These are phyloP conservation scores for Hofmannophila pseudospretella DNA, from an alignment of 2,888 invertebrate genomes.

Conservation along the genomic window DNA sequence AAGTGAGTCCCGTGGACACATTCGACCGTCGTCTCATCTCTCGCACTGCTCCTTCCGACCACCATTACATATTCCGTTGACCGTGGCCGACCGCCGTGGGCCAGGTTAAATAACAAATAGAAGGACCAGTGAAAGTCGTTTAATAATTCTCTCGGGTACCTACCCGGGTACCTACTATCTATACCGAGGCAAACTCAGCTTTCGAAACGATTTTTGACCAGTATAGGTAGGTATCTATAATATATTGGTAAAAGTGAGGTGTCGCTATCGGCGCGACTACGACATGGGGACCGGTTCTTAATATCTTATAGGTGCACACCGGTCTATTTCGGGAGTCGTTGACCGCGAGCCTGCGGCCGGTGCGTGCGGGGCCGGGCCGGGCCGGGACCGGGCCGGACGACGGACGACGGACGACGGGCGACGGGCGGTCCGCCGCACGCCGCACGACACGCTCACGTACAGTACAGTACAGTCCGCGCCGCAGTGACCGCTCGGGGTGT, in stretches of 20 bases:
- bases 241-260: too few species aligned
- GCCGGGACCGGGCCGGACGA: too few species aligned
- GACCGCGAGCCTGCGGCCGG: slow-evolving; percentile 42
- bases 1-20: too few species aligned
- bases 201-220: slow-evolving; percentile 70
- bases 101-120: too few species aligned
- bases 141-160: slow-evolving; percentile 65
- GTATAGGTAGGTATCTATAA: too few species aligned
- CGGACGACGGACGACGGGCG: too few species aligned
- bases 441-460: neutral
- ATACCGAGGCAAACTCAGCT: slow-evolving; percentile 69
- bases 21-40: too few species aligned
- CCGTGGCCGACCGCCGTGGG: too few species aligned
- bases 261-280: slow-evolving; percentile 39
- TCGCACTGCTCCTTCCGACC: too few species aligned
- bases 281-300: slow-evolving; percentile 72
- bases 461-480: neutral
- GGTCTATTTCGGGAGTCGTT: slow-evolving; percentile 76
- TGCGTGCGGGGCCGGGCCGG: slow-evolving; percentile 35
- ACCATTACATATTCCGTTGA: too few species aligned
- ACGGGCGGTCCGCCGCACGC: slow-evolving; percentile 18
- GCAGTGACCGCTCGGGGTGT: too few species aligned
- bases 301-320: slow-evolving; percentile 31
- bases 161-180: too few species aligned
- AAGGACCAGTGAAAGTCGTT: slow-evolving; percentile 66